Evolutionary conservation across 2,888 invertebrate genomes (phyloP), one percentile per base, ranked within the genome.

Genomic region (Oeneis ivallda): DNA sequence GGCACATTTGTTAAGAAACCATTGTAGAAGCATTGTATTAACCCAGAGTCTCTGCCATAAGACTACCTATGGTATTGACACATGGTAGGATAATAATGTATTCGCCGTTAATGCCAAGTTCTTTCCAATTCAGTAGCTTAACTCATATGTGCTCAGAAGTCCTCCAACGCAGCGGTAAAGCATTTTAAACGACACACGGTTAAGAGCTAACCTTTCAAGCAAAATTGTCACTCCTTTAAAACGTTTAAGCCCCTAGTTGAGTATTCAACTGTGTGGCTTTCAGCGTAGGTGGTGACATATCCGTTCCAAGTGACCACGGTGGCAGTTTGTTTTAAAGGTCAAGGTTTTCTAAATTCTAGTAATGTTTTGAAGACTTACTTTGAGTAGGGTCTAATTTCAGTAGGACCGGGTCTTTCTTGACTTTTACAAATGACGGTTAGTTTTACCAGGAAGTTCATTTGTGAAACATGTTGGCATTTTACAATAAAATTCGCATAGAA

Each of bases 251-350:
- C 26, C 26, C 26, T 26, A 26, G 26, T 26, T 26, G 26, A 26
- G 26, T 26, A 26, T 0, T 26, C 26, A 26, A 26, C 26, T 26
- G 26, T 1, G 26, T 26, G 26, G 26, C 26, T 26, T 47, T 47
- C 17, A 17, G 17, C 15, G 47, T 47, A 47, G 47, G 47, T 45
- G 8, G 45, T 17, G 10, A 17, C 47, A 17, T 17, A 2, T 47
- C 37, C 15, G 4, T 54, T 17, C 37, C 17, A 54, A 11, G 54
- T 54, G 37, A 54, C 54, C 53, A 15, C 54, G 17, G 17, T 10
- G 34, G 11, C 11, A 37, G n/a, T 54, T 17, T 39, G 17, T 54
- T 15, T 15, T 17, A 52, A 32, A 54, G 37, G 54, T 37, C 54
- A 54, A 34, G 13, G 13, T 11, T 49, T 13, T 41, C 10, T n/a